phyloP scores from a whole-genome alignment of 2,797 vertebrate genomes.

The Todus mexicanus region DNA sequence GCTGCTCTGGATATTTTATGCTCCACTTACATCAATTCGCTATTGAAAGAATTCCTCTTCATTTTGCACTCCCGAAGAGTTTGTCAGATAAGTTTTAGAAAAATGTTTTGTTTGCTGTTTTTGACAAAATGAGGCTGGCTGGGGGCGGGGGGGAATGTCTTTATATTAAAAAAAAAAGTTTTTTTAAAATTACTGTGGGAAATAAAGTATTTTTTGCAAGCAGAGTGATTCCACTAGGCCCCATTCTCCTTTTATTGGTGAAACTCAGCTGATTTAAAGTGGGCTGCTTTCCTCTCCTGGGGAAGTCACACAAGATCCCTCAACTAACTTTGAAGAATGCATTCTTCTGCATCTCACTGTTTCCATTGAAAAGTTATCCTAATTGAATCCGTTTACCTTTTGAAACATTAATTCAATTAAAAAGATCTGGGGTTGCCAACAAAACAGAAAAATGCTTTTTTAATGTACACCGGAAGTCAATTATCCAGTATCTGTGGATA shows the following conservation, averaged over 20 bases:
- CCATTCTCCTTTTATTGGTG: neutral
- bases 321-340: neutral
- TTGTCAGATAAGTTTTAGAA: neutral
- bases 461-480: conserved; percentile 32
- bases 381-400: conserved; percentile 39
- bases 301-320: neutral
- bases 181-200: neutral
- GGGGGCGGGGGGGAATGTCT: neutral
- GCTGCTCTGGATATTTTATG: neutral
- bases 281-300: neutral
- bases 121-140: neutral
- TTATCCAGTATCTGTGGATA: conserved; percentile 21
- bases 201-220: neutral
- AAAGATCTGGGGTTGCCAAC: neutral
- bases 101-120: neutral
- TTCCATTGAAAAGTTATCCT: conserved; percentile 21
- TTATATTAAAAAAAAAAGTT: neutral
- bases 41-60: neutral
- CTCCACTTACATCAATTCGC: neutral
- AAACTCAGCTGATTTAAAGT: neutral
- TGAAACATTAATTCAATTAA: conserved; percentile 41
- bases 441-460: conserved; percentile 27
- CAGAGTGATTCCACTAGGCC: neutral
- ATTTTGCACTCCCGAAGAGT: neutral
- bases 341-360: neutral